Base-by-base conservation (phyloP, 2,888 invertebrate species). In the Dasypogon diadema region DNA sequence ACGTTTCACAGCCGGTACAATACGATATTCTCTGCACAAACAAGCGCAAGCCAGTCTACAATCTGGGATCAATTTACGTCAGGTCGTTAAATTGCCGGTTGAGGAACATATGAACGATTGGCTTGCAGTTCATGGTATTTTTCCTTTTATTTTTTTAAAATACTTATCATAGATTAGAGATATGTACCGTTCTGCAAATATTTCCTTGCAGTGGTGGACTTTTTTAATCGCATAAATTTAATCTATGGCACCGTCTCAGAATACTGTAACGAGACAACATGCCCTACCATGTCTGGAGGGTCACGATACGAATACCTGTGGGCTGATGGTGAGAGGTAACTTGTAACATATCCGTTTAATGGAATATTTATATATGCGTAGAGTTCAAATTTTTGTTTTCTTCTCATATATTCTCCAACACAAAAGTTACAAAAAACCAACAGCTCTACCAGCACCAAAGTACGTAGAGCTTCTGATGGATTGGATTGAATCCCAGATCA, bases 241-340 rank as follows among this genome's bases (percentile, higher is more conserved):
- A 93, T 97, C 80, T 97, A 97, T 86, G 96, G 96, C 6, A 96
- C 95, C 0, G 92, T 96, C 34, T 92, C 92, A 5, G 94, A 95
- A 82, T 93, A 91, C 83, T 97, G 97, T 83, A 94, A 93, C 46
- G 92, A 91, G 78, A 89, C 91, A 77, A 90, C 93, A 1, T 97
- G 96, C 83, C 95, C 96, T 0, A 93, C 93, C 1, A 97, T 97
- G 96, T 92, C 92, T 22, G 97, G 96, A 1, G 96, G 96, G 0
- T 91, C 93, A 2, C 90, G 93, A 82, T 96, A 95, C 84, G 96
- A 96, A 84, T 97, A 97, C 83, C 87, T 95, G 46, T 97, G 96
- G 96, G 94, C 93, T 21, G 96, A 97, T 85, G 94, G 94, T 10
- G 90, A 90, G 34, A 90, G 90, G 83, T 89, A 80, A 77, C 81